Conservation (phyloP, 2,113 vertebrate species). For the Clupea harengus region DNA sequence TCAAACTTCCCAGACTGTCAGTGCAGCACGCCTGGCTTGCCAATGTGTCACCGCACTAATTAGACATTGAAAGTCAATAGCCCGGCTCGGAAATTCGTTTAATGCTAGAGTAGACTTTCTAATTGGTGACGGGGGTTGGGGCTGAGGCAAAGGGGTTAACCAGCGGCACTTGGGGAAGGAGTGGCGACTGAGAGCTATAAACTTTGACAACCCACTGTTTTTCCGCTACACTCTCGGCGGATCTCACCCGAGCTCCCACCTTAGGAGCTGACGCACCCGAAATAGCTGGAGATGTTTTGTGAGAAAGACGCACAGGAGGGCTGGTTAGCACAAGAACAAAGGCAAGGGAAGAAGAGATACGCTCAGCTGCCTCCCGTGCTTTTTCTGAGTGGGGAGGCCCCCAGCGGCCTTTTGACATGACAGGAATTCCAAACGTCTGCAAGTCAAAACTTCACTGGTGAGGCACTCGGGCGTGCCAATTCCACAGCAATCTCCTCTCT, state of each 20-base stretch:
- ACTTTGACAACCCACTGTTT: not conserved
- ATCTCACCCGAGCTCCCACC: not conserved
- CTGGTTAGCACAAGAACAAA: slow-evolving; percentile 37
- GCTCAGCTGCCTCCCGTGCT: slow-evolving; percentile 44
- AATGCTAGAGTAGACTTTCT: slow-evolving; percentile 36
- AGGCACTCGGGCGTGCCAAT: slow-evolving; percentile 41
- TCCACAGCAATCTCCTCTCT: slow-evolving; percentile 25
- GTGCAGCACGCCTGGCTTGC: slow-evolving; percentile 43
- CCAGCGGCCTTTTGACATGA: slow-evolving; percentile 31
- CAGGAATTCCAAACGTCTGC: slow-evolving; percentile 56
- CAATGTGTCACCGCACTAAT: slow-evolving; percentile 44
- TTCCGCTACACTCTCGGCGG: not conserved
- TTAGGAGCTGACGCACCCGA: not conserved
- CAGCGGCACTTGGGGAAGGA: not conserved
- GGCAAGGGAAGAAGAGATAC: slow-evolving; percentile 30
- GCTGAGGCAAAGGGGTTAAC: not conserved
- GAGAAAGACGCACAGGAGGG: not conserved
- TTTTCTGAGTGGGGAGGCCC: slow-evolving; percentile 32
- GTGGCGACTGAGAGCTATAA: not conserved
- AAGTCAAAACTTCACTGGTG: slow-evolving; percentile 54
- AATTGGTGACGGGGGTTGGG: slow-evolving; percentile 12
- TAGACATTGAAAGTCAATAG: slow-evolving; percentile 52
- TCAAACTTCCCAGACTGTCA: slow-evolving; percentile 37
- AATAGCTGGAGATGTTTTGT: not conserved
- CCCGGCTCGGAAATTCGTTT: slow-evolving; percentile 36